Conservation (phyloP, 2,888 invertebrate genomes). For the Invenusta paracnida region DNA sequence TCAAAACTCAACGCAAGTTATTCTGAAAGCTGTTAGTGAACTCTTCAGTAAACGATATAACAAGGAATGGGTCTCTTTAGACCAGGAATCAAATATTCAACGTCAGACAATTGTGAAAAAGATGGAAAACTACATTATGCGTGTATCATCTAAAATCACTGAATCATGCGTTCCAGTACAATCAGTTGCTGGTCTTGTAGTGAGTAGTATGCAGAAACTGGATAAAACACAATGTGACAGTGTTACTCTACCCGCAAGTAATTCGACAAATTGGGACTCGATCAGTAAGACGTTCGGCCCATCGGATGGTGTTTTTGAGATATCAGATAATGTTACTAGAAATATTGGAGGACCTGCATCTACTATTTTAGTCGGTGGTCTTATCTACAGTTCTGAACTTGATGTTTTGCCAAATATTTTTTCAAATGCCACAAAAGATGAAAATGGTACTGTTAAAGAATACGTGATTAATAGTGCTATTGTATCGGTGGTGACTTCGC, state of each 20-base stretch:
- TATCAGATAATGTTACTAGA: background rate
- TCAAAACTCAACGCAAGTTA: background rate
- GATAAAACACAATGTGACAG: background rate
- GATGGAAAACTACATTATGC: background rate
- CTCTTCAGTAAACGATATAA: background rate
- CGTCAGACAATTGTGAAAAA: background rate
- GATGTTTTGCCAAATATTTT: background rate
- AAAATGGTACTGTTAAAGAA: background rate
- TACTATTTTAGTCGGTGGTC: background rate
- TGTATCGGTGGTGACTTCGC: background rate
- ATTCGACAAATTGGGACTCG: background rate
- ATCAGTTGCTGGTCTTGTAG: background rate
- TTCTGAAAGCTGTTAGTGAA: conserved; percentile 25
- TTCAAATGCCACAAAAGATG: background rate
- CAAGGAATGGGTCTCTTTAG: background rate
- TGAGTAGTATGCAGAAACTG: background rate
- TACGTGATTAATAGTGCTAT: background rate
- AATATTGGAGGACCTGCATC: background rate
- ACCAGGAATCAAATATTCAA: background rate
- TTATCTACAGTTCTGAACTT: background rate
- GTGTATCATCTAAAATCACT: background rate
- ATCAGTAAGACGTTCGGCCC: background rate
- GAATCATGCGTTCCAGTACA: background rate
- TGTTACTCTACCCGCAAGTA: background rate
- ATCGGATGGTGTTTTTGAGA: background rate